phyloP scores from a whole-genome alignment of 2,113 vertebrate species.

The Leiothrix lutea region DNA sequence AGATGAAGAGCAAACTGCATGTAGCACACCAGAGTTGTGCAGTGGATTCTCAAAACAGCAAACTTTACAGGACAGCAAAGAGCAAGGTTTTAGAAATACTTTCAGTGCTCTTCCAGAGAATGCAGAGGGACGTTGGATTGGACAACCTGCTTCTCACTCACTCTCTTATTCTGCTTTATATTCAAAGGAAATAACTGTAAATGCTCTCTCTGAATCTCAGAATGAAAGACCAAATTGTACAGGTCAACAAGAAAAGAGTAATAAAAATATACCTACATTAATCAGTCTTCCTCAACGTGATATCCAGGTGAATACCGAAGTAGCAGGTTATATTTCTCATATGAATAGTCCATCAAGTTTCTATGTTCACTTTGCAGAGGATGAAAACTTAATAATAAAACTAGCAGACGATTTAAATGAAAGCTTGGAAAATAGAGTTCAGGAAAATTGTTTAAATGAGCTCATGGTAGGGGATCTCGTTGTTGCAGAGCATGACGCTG shows the following conservation, averaged over 20 bases:
- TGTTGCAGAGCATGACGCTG: constrained; percentile 70
- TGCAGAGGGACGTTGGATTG: not conserved
- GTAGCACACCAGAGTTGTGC: not conserved
- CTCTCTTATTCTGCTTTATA: not conserved
- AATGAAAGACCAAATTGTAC: not conserved
- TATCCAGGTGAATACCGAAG: constrained; percentile 62
- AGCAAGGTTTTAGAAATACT: not conserved
- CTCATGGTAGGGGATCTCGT: constrained; percentile 69
- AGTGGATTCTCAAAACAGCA: not conserved
- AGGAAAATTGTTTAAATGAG: not conserved
- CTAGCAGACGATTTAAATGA: constrained; percentile 76
- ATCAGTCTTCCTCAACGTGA: constrained; percentile 62
- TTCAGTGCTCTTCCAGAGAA: not conserved
- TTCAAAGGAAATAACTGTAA: not conserved
- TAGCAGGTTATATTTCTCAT: constrained; percentile 75
- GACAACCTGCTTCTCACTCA: not conserved
- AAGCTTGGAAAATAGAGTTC: not conserved
- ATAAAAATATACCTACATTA: constrained; percentile 40
- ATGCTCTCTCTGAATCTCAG: not conserved
- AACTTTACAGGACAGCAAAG: not conserved
- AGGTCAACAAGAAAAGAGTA: not conserved
- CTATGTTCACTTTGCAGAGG: constrained; percentile 80
- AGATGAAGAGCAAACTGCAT: not conserved
- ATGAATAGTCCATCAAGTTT: constrained; percentile 70
- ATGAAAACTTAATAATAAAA: constrained; percentile 75